Conservation (phyloP, 2,888 invertebrate genomes). For the Eupithecia centaureata region DNA sequence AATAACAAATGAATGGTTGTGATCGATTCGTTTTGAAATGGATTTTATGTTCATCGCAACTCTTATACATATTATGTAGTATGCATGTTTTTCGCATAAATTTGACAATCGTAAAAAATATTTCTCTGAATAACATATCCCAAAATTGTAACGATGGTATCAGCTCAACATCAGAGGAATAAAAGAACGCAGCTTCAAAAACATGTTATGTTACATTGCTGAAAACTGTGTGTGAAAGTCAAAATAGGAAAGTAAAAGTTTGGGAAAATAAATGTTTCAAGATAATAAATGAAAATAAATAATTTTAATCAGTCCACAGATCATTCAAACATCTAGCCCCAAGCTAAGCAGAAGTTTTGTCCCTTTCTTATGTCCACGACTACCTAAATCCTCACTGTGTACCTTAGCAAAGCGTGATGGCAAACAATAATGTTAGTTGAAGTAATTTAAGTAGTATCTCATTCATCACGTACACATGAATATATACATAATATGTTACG, state of each 20-base stretch:
- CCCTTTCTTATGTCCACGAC: no score
- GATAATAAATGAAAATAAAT: no score
- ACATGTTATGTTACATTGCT: not conserved
- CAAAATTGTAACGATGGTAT: not conserved
- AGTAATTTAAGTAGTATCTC: not conserved
- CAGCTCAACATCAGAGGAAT: not conserved
- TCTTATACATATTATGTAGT: not conserved
- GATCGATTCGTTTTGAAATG: slow-evolving; percentile 17
- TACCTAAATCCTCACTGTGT: no score
- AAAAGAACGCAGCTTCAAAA: not conserved
- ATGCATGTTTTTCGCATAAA: not conserved
- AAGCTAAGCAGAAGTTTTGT: no score
- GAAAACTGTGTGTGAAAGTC: not conserved
- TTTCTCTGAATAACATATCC: not conserved
- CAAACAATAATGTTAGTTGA: no score
- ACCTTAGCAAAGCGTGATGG: no score
- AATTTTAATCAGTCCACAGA: no score
- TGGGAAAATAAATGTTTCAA: no score
- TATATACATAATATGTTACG: not conserved
- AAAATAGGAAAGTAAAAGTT: not conserved
- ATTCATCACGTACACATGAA: not conserved
- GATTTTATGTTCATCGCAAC: not conserved
- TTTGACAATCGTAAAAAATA: not conserved
- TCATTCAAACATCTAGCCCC: no score
- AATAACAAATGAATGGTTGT: slow-evolving; percentile 8